phyloP scores from a whole-genome alignment of 1,140 invertebrate genomes.

The Drosophila nannoptera region DNA sequence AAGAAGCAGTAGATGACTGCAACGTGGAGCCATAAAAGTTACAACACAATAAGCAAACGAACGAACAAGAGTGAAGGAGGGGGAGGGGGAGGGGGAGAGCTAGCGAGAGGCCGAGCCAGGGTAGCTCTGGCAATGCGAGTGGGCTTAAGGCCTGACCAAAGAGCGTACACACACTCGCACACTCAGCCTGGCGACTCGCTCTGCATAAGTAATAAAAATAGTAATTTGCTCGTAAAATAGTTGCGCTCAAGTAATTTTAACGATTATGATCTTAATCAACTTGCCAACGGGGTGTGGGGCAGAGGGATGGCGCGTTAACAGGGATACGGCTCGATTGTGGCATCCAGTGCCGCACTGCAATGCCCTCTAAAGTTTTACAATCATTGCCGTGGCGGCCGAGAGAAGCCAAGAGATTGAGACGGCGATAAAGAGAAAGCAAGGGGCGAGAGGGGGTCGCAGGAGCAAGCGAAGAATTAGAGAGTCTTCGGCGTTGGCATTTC shows the following conservation, averaged over 20 bases:
- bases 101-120: not conserved
- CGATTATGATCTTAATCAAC: constrained; percentile 55
- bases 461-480: no score
- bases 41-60: constrained; percentile 31
- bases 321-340: not conserved
- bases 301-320: not conserved
- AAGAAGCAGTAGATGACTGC: constrained; percentile 17
- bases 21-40: constrained; percentile 43
- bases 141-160: constrained; percentile 35
- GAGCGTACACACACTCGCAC: constrained; percentile 17
- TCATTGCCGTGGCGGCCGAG: not conserved
- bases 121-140: not conserved
- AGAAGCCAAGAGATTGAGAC: not conserved
- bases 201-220: constrained; percentile 54
- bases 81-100: not conserved
- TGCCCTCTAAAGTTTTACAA: constrained; percentile 27
- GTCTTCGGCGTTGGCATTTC: no score
- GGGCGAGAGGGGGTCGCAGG: no score
- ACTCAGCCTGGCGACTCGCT: constrained; percentile 38
- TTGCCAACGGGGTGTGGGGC: constrained; percentile 22
- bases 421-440: no score
- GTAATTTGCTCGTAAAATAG: constrained; percentile 54
- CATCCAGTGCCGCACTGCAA: not conserved
- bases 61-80: not conserved
- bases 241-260: constrained; percentile 58